Evolutionary conservation across 2,797 vertebrate species (phyloP), one percentile per base, ranked within the genome.

Genomic region (Glyptemys insculpta): DNA sequence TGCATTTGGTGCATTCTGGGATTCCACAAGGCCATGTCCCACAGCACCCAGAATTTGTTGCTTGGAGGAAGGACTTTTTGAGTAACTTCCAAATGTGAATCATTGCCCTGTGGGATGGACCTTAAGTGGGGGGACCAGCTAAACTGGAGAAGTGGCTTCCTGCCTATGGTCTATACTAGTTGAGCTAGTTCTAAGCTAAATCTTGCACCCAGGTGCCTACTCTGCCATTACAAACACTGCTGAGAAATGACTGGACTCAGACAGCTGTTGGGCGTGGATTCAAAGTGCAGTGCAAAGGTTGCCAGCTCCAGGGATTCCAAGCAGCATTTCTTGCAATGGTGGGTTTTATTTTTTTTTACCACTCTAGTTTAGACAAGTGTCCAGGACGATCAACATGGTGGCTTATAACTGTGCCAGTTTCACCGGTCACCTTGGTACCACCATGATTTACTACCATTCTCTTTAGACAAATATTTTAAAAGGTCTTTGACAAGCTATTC

Each of bases 341-440:
- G 10, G 92, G 29, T 82, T 89, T 82, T 89, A 21, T 93, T 84
- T 87, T 62, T 82, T 16, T 41, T 50, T 53, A 52, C 21, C 3
- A 0, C 25, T 1, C 53, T 23, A 81, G 10, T 31, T 31, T 0
- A 87, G 83, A 90, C 62, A 82, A 86, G 1, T 29, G 94, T 72
- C 80, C 65, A 50, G 0, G 0, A 80, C 92, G 95, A 92, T 89
- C 29, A 53, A 91, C 37, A 25, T 56, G 56, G 49, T 6, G 27
- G n/a, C 90, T 93, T 83, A 74, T 89, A 91, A 96, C 74, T 83
- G 76, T 37, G 23, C 7, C 57, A 84, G 82, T 87, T 83, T 94
- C 84, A 92, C 87, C 93, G 95, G 94, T 97, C 87, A 93, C 65
- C 96, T 95, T 95, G 89, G 76, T 96, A 96, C 92, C 3, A 0